Conservation (phyloP, 2,113 vertebrate genomes). For the Amblyopsis rosae region DNA sequence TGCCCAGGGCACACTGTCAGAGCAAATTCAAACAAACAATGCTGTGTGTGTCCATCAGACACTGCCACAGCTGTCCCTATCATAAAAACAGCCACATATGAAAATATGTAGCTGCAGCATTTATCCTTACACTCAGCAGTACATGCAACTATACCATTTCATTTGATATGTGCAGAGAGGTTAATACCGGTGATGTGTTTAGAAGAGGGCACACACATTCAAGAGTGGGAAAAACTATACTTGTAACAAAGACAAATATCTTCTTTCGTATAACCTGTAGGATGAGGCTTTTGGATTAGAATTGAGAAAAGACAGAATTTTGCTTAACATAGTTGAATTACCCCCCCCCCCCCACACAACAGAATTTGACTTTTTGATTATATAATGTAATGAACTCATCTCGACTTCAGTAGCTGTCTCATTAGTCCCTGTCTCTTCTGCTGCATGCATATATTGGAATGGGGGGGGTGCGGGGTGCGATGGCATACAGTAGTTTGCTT, state of each 20-base stretch:
- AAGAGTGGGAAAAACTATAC: no score
- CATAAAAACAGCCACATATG: constrained; percentile 31
- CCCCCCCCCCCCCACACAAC: no score
- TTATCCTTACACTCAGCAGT: constrained; percentile 28
- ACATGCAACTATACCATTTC: neutral
- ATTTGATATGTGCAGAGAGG: constrained; percentile 20
- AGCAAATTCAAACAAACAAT: constrained; percentile 64
- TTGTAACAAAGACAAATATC: no score
- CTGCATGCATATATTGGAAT: constrained; percentile 46
- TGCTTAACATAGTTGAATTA: constrained; percentile 24
- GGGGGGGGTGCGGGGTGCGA: neutral
- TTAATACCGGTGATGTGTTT: constrained; percentile 4
- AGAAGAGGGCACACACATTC: no score
- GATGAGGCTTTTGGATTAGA: no score
- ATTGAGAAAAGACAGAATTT: constrained; percentile 12
- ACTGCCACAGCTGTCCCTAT: constrained; percentile 43
- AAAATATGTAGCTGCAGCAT: constrained; percentile 37
- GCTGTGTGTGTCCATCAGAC: constrained; percentile 49
- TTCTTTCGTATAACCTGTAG: no score
- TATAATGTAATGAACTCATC: constrained; percentile 64
- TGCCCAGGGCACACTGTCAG: constrained; percentile 54
- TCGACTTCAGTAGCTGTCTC: constrained; percentile 56
- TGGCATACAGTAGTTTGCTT: constrained; percentile 30
- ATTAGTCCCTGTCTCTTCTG: constrained; percentile 29
- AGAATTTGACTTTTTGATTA: constrained; percentile 51